Conservation (phyloP, 2,797 vertebrate genomes). For the Sebastiscus albofasciatus region DNA sequence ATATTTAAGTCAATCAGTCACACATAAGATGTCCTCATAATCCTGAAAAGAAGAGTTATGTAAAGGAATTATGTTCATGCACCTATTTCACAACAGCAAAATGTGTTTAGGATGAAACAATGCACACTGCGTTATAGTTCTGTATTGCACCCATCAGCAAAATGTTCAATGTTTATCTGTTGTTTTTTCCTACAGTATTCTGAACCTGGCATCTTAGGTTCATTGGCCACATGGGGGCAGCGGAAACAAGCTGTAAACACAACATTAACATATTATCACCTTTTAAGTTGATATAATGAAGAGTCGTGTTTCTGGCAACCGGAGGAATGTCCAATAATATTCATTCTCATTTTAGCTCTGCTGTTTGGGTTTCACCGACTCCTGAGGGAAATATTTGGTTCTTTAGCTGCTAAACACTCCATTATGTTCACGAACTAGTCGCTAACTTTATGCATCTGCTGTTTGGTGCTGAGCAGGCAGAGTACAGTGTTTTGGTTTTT, state of each 20-base stretch:
- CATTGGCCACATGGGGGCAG: neutral
- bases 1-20: conserved; percentile 51
- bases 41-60: conserved; percentile 37
- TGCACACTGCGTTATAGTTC: neutral
- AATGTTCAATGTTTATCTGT: neutral
- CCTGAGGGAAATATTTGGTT: neutral
- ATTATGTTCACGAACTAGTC: neutral
- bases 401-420: neutral
- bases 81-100: neutral
- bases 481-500: neutral
- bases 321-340: neutral
- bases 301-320: neutral
- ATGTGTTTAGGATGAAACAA: neutral
- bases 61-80: neutral
- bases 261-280: neutral
- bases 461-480: neutral
- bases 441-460: neutral
- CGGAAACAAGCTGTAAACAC: neutral
- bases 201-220: neutral
- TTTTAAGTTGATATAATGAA: neutral
- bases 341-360: neutral
- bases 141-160: neutral
- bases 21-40: conserved; percentile 4
- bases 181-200: neutral
- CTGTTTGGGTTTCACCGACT: neutral